Base-by-base conservation (phyloP, 2,797 vertebrate genomes). In the Ibycter americanus region DNA sequence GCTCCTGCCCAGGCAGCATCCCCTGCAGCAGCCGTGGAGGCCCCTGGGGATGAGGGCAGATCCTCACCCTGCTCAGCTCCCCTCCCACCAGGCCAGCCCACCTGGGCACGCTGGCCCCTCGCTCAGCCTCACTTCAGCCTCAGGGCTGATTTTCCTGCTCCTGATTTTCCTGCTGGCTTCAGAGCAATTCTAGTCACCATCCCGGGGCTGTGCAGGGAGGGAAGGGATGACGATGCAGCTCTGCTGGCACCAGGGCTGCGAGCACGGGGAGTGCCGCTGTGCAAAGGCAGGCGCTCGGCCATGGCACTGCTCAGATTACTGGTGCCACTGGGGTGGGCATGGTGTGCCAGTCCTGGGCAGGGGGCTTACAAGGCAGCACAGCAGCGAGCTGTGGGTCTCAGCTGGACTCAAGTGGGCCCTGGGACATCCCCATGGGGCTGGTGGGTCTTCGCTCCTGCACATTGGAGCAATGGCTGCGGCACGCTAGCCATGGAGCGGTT, bases 21-120 rank as follows among this genome's bases (percentile, higher is more conserved):
- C n/a, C 13, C 15, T 1, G 4, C 46, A 82, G 46, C 34, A 89
- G 25, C 70, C 13, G 1, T 44, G 63, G 61, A 68, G 54, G 72
- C 32, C 23, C 11, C 52, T 71, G 36, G 49, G 38, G 38, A 36
- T 0, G 0, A 38, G 12, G 31, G 46, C n/a, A 54, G 32, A 46
- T 72, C 46, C 17, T 81, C 0, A 0, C 52, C 15, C 46, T 65
- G 11, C 59, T 84, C 2, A 7, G 34, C 16, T 36, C 2, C 10
- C 71, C 13, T 63, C 32, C 73, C 15, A 31, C 25, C 61, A 44
- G 27, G 17, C 51, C n/a, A 47, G 40, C 31, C 46, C 11, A 2
- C 21, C 40, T 52, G 22, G 23, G 26, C 11, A 8, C 32, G 11
- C 47, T 66, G n/a, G 25, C 40, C 81, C 11, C 47, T 83, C 1